These are phyloP conservation scores for Otis tarda DNA, from an alignment of 2,113 vertebrate genomes.

Conservation along the genomic window DNA sequence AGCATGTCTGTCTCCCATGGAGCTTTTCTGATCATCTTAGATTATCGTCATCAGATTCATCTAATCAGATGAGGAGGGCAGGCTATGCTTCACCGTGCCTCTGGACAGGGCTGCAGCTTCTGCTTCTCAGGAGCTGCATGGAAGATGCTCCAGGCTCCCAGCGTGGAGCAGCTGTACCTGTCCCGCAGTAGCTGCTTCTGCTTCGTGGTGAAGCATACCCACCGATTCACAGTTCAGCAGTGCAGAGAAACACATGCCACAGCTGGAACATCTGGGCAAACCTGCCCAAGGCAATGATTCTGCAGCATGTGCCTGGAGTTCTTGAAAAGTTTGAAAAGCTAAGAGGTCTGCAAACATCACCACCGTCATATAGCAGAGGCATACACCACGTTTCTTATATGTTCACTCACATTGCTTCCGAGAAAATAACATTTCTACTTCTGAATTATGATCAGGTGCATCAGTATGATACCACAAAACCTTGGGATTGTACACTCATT, in stretches of 20 bases:
- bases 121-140: background rate
- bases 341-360: background rate
- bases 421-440: background rate
- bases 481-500: background rate
- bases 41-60: background rate
- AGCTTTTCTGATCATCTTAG: background rate
- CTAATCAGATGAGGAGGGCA: background rate
- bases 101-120: background rate
- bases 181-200: background rate
- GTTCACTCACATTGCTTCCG: accelerated
- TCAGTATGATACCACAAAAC: background rate
- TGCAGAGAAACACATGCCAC: background rate
- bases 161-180: background rate
- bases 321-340: background rate
- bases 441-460: background rate
- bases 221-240: background rate
- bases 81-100: accelerated
- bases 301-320: background rate
- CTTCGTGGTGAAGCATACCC: background rate
- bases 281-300: background rate
- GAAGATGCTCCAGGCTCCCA: background rate
- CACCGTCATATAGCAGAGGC: accelerated
- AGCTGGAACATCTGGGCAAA: background rate
- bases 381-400: background rate
- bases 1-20: background rate